Evolutionary conservation across 2,797 vertebrate genomes (phyloP), one percentile per base, ranked within the genome.

Genomic region (Paguma larvata): DNA sequence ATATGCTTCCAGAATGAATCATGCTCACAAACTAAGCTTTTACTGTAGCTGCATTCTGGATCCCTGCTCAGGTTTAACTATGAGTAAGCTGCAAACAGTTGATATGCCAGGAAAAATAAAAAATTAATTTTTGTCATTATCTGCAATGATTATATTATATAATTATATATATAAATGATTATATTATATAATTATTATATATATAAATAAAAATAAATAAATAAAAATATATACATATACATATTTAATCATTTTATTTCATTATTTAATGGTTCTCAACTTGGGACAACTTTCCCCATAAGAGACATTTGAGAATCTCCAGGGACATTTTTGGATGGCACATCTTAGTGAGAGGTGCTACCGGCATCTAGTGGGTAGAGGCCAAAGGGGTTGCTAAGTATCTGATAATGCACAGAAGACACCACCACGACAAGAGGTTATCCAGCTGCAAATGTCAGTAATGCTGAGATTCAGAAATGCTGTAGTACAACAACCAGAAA

Each of bases 71-170:
- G 77, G 59, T 51, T 65, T 51, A 90, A 32, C 34, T 53, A 14
- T 44, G 30, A 59, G 83, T 62, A 87, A 63, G 73, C 41, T 68
- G 15, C 41, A 84, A 75, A 90, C 53, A 86, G 46, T 56, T 23
- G 82, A 59, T 80, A 48, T 85, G 13, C 30, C 80, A 92, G 5
- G 41, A 82, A 94, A 65, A 84, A 79, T 46, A 38, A 84, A 67
- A 65, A 56, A 72, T 78, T 83, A 84, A 30, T 80, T 87, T 32
- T 14, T 77, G 8, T 53, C 63, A 78, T 83, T 75, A 85, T 44
- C 63, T 89, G 34, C 34, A 80, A 96, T 75, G 90, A 63, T 82
- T 56, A 85, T 84, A 46, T 63, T 63, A 63, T 30, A 65, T 65
- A n/a, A 38, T 38, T 67, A 72, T 25, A n/a, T 23, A 72, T 23